Evolutionary conservation across 2,113 vertebrate genomes (phyloP).

Genomic region (Cephalopterus ornatus): DNA sequence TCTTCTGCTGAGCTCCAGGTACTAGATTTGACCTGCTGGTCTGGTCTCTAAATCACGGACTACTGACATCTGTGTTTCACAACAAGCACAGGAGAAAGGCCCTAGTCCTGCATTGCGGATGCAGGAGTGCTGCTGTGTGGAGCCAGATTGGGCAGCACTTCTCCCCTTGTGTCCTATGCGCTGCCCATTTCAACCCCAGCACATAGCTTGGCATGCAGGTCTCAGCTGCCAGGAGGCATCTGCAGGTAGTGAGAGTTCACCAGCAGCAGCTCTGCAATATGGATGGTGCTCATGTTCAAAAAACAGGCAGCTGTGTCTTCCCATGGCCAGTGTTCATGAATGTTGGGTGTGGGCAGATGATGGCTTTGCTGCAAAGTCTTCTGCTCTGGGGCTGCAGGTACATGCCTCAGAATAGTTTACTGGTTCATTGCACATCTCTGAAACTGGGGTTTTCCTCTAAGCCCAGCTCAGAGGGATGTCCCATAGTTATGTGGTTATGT

Average conservation of each 20-base stretch:
- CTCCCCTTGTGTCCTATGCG: accelerated
- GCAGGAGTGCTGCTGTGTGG: accelerated
- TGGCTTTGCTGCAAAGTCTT: background rate
- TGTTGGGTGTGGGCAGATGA: background rate
- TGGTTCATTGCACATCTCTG: background rate
- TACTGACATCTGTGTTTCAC: background rate
- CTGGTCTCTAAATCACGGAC: background rate
- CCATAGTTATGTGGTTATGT: accelerated
- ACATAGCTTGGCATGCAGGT: accelerated
- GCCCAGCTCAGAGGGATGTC: background rate
- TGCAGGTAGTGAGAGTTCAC: background rate
- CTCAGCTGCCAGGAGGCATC: background rate
- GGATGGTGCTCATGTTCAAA: background rate
- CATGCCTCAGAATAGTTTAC: accelerated
- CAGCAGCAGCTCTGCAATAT: background rate
- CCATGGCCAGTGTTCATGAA: accelerated
- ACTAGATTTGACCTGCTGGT: background rate
- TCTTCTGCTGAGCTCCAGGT: background rate
- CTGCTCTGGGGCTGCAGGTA: background rate
- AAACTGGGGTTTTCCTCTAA: background rate
- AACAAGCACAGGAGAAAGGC: background rate
- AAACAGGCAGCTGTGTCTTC: background rate
- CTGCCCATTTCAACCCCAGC: background rate
- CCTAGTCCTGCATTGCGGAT: accelerated
- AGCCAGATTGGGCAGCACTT: background rate